phyloP scores from a whole-genome alignment of 2,888 invertebrate genomes.

The Phanerotoma sp. region DNA sequence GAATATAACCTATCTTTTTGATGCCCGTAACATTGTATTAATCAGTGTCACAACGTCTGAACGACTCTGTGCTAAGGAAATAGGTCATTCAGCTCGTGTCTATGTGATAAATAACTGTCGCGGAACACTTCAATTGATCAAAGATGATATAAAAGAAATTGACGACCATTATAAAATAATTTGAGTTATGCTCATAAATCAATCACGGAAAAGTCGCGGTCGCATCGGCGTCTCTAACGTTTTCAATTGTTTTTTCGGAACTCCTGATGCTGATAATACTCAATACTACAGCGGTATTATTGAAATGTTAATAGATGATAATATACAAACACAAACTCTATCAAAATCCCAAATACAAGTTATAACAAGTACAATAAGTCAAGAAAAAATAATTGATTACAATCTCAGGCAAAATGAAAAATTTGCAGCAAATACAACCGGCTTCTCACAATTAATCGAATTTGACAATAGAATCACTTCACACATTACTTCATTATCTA shows the following conservation, averaged over 20 bases:
- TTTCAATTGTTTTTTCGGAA: constrained; percentile 2
- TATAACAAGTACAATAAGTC: background rate
- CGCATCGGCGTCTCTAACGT: background rate
- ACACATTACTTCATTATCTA: background rate
- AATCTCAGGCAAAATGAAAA: background rate
- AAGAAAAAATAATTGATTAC: constrained; percentile 6
- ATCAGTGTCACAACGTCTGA: background rate
- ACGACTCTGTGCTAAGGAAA: too few relatives aligned
- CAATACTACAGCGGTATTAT: constrained; percentile 5
- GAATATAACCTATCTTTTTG: background rate
- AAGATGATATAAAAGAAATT: too few relatives aligned
- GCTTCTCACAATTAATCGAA: too few relatives aligned
- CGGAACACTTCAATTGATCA: too few relatives aligned
- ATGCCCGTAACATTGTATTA: background rate
- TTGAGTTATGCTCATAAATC: background rate
- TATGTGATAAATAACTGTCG: too few relatives aligned
- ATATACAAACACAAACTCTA: background rate
- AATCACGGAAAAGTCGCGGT: background rate
- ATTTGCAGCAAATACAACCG: constrained; percentile 1
- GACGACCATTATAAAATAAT: background rate
- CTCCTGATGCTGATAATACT: constrained; percentile 3
- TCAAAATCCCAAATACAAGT: constrained; percentile 8
- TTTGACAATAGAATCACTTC: background rate
- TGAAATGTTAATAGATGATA: background rate
- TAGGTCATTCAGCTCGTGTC: too few relatives aligned